Base-by-base conservation (phyloP, 2,113 vertebrate species). In the Myrmecophaga tridactyla region DNA sequence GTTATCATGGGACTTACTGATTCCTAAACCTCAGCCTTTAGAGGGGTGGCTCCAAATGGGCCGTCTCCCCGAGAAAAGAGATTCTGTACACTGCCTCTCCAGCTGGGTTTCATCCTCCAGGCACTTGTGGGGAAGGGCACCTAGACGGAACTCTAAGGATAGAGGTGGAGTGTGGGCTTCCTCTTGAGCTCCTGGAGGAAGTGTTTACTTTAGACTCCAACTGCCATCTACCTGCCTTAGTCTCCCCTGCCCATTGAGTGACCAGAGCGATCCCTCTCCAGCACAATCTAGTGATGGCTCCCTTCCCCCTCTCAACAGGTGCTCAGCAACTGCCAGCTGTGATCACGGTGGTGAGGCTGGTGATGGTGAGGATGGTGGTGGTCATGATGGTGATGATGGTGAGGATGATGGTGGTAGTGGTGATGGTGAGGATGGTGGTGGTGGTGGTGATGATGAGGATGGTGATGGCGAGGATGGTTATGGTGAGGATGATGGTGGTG, bases 351-450 rank as follows among this genome's bases (percentile, higher is more conserved):
- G 7, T 39, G 43, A 25, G 3, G 41, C 6, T 25, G 34, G 17
- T 15, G 34, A 7, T 48, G 43, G 31, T 48, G n/a, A 13, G 27
- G 43, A 14, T 4, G 41, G 10, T 25, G 34, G 17, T 15, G 31
- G n/a, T 0, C 4, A 10, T 39, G 21, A 34, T 48, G n/a, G 13
- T 39, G 43, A 13, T 8, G 41, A 10, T 25, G 34, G 17, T 15
- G 23, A 7, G n/a, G 31, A 2, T 23, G 60, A 7, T 3, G 17
- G 5, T 14, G 21, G 1, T 4, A 15, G 5, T 8, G 20, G 43
- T 25, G 12, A 6, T 9, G 43, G 6, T 5, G 13, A 9, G 9
- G 18, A 14, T 10, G 7, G 23, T 2, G 11, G 6, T 14, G 3
- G 12, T 43, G 25, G 11, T 3, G 17, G n/a, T 29, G 41, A 12